A percentile compares a stretch with the other conserved stretches of the same genome.
Conservation (phyloP, 2,113 vertebrate genomes). For the Gymnocephalus cernua region DNA sequence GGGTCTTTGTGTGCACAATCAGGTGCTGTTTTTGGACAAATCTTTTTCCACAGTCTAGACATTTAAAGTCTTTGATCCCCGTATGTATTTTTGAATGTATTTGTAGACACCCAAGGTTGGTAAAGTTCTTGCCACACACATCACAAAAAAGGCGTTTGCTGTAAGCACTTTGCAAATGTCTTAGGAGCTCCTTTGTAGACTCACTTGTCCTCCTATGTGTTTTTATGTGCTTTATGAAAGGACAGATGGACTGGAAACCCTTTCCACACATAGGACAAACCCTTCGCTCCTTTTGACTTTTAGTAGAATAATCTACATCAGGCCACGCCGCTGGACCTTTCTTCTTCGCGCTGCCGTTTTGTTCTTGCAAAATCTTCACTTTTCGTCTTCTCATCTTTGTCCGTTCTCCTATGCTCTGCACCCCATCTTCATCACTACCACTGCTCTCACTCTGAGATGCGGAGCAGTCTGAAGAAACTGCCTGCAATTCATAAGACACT, state of each 20-base stretch:
- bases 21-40: not conserved
- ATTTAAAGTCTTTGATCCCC: not conserved
- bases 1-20: not conserved
- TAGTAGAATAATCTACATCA: no score
- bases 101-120: fast-evolving
- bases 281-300: not conserved
- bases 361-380: not conserved
- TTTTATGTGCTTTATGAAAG: not conserved
- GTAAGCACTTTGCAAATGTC: not conserved
- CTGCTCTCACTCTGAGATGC: not conserved
- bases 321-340: not conserved
- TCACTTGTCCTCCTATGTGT: not conserved
- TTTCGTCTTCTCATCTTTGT: not conserved
- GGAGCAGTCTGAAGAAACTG: not conserved
- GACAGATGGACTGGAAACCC: not conserved
- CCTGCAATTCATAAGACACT: not conserved
- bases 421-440: not conserved
- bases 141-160: not conserved
- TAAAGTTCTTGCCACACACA: not conserved
- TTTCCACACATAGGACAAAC: not conserved
- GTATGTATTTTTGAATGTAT: not conserved
- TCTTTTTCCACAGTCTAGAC: not conserved
- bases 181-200: not conserved
- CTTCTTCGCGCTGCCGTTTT: not conserved
- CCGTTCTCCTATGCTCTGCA: not conserved